Evolutionary conservation across 1,140 invertebrate genomes (phyloP).

Genomic region (Eurosta solidaginis): DNA sequence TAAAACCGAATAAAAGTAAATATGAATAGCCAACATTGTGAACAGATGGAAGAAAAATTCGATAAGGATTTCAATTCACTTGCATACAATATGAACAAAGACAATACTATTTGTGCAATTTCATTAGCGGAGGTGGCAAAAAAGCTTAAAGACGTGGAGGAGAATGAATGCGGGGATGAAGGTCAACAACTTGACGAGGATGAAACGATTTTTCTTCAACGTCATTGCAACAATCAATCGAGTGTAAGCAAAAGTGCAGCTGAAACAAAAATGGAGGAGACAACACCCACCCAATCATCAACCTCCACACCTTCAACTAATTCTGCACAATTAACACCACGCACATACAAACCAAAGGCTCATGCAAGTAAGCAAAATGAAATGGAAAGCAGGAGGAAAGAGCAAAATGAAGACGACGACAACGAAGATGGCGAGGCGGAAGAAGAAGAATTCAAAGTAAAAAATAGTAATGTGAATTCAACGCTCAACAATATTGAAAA

Average conservation of each 20-base stretch:
- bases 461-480: not conserved
- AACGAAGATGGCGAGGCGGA: slow-evolving; percentile 5
- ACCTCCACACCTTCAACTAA: not conserved
- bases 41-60: slow-evolving; percentile 32
- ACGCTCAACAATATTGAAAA: not conserved
- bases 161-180: not conserved
- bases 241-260: slow-evolving; percentile 19
- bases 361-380: not conserved
- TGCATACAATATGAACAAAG: slow-evolving; percentile 8
- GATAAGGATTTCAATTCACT: slow-evolving; percentile 12
- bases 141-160: slow-evolving; percentile 16
- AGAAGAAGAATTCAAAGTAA: not conserved
- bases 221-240: slow-evolving; percentile 4
- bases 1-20: not conserved
- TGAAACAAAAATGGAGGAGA: not conserved
- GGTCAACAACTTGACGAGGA: slow-evolving; percentile 16
- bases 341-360: not conserved
- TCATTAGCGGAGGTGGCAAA: slow-evolving; percentile 6
- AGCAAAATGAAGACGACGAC: not conserved
- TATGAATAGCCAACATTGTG: slow-evolving; percentile 33
- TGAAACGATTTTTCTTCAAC: slow-evolving; percentile 8
- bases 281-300: not conserved
- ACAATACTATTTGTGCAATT: slow-evolving; percentile 3
- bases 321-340: not conserved
- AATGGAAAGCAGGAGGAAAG: not conserved